phyloP scores from a whole-genome alignment of 2,797 vertebrate genomes.

The Mus caroli region DNA sequence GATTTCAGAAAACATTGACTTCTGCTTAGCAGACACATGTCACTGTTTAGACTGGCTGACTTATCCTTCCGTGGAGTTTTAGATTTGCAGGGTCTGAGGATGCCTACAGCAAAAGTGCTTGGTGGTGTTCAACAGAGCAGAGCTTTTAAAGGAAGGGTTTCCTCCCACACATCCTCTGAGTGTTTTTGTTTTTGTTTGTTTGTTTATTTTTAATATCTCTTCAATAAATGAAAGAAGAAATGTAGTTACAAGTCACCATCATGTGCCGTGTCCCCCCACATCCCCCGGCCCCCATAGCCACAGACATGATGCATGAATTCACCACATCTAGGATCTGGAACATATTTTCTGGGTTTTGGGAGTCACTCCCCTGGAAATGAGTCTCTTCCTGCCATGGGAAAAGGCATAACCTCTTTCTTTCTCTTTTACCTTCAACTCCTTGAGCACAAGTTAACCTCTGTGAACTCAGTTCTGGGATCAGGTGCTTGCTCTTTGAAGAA shows the following conservation, averaged over 20 bases:
- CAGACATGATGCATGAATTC: slow-evolving; percentile 69
- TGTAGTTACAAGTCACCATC: background rate
- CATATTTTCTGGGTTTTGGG: slow-evolving; percentile 78
- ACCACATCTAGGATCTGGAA: slow-evolving; percentile 76
- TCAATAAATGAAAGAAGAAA: slow-evolving; percentile 55
- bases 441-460: slow-evolving; percentile 80
- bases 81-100: background rate
- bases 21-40: background rate
- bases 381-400: slow-evolving; percentile 77
- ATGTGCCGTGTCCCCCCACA: background rate
- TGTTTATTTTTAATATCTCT: background rate
- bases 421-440: slow-evolving; percentile 74
- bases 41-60: background rate
- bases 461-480: slow-evolving; percentile 75
- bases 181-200: no score
- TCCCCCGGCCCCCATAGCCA: background rate
- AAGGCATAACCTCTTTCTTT: slow-evolving; percentile 76
- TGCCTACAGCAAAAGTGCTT: background rate
- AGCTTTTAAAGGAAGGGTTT: slow-evolving; percentile 19
- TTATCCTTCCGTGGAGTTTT: background rate
- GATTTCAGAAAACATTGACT: background rate
- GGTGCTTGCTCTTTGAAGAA: slow-evolving; percentile 74
- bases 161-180: background rate
- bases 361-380: slow-evolving; percentile 82
- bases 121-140: background rate